Base-by-base conservation (phyloP, 2,113 vertebrate genomes). In the Sceloporus tristichus region DNA sequence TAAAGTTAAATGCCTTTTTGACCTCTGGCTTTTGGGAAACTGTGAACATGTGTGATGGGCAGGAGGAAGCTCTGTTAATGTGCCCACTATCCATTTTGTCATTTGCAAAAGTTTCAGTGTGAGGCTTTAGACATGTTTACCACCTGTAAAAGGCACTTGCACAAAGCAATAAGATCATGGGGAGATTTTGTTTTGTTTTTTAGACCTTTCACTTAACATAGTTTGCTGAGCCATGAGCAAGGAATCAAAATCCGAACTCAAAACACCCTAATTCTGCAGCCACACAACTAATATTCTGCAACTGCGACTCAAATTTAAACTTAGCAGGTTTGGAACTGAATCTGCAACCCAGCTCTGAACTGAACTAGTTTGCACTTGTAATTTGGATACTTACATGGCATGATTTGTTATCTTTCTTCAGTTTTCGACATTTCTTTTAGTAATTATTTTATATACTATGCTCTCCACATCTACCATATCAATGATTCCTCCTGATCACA, bases 1-100 rank as follows among this genome's bases (percentile, higher is more conserved):
- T 91, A 23, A 29, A 87, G 78, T 74, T 89, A 89, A 89, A 66
- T 59, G 0, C 79, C 84, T 80, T 91, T 88, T 75, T 0, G 14
- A 48, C n/a, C 10, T 70, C 3, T 75, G 71, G 40, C 85, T 87
- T 70, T 83, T 85, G 42, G 0, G 42, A 70, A 0, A 29, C 0
- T n/a, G 80, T 83, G 53, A 19, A 85, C 62, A 53, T 56, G 54
- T 68, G 34, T 2, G 83, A 23, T 1, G 88, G 29, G 2, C 29
- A 21, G 73, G 48, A 75, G 54, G n/a, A 74, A 76, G 59, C 1
- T 8, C 59, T 84, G 81, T 66, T 34, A 53, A 68, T 9, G 19
- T 18, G 11, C 4, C 56, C 53, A 19, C 74, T 34, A 77, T 66
- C 81, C 29, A 74, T 53, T 42, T 87, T 56, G 42, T 34, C 0